Percentiles rank a stretch among this genome's conserved stretches.
Conservation (phyloP, 2,113 vertebrate species). For the Aldabrachelys gigantea region DNA sequence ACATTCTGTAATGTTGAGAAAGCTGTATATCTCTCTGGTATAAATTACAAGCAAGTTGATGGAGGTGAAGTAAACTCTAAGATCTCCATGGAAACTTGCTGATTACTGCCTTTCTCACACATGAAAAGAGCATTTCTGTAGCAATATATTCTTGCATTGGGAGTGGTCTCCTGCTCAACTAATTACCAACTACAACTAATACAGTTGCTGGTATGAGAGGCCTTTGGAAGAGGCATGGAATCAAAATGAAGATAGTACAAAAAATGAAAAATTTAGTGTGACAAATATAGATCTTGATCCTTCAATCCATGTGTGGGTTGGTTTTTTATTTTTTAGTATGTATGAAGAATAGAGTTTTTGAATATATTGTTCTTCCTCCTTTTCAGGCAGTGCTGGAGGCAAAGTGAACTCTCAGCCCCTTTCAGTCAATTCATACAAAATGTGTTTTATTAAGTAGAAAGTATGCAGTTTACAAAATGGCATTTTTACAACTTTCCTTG, state of each 20-base stretch:
- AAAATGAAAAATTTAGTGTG: neutral
- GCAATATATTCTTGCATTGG: neutral
- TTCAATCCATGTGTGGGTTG: neutral
- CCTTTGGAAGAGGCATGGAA: neutral
- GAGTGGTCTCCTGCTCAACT: neutral
- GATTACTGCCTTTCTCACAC: rapidly evolving
- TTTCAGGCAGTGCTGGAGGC: neutral
- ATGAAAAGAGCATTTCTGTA: neutral
- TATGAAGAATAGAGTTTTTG: neutral
- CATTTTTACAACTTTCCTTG: constrained; percentile 41
- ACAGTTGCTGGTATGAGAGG: neutral
- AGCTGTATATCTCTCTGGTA: neutral
- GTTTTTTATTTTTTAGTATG: neutral
- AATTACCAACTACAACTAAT: neutral
- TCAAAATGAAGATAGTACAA: neutral
- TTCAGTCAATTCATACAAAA: rapidly evolving
- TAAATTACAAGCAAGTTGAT: neutral
- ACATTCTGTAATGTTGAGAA: neutral
- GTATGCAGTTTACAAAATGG: constrained; percentile 19
- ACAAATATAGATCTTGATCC: neutral
- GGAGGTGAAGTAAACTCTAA: neutral
- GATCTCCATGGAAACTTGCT: neutral
- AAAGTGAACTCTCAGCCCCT: neutral
- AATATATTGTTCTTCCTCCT: neutral
- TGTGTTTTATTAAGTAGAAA: constrained; percentile 16